Evolutionary conservation across 2,797 vertebrate genomes (phyloP), one percentile per base, ranked within the genome.

Genomic region (Clarias pachynema): DNA sequence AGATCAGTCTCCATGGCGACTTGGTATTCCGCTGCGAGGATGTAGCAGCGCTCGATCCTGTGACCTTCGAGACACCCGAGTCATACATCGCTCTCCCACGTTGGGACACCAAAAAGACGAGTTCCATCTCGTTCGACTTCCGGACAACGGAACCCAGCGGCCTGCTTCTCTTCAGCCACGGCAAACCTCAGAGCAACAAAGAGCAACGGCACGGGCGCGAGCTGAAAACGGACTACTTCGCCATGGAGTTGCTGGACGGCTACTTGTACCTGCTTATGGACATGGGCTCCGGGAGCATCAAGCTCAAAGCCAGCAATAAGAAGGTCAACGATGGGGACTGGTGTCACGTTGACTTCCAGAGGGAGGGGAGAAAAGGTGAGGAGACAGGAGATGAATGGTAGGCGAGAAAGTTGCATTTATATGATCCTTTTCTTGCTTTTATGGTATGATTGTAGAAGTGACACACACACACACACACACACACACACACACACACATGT

Each of bases 251-350:
- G 84, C 92, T 98, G 90, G 97, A 99, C 0, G 97, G 97, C n/a
- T 97, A 96, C 92, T 94, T 98, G 70, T 99, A 96, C 91, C 94
- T 98, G 63, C 95, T 98, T 84, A 96, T 98, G 88, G 97, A 97
- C 93, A 97, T 98, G 97, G 97, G 97, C 83, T 97, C 96, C 0
- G 97, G 97, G 0, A 97, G 96, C 90, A 96, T 97, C 89, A 97
- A 97, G 92, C 93, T 99, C 85, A 95, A 96, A 89, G 96, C 97
- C 65, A 97, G 96, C 91, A 97, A 96, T 92, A 97, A 97, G 93
- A 99, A 99, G 92, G 97, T 98, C 87, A 99, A 97, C 0, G 97
- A 98, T 0, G 97, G 97, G 0, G 97, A 99, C 66, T 98, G 97
- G 97, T 98, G 97, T 87, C 97, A 98, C 2, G 97, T 98, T 88